A percentile compares a stretch with the other conserved stretches of the same genome.
Conservation (phyloP, 2,113 vertebrate species). For the Castor canadensis region DNA sequence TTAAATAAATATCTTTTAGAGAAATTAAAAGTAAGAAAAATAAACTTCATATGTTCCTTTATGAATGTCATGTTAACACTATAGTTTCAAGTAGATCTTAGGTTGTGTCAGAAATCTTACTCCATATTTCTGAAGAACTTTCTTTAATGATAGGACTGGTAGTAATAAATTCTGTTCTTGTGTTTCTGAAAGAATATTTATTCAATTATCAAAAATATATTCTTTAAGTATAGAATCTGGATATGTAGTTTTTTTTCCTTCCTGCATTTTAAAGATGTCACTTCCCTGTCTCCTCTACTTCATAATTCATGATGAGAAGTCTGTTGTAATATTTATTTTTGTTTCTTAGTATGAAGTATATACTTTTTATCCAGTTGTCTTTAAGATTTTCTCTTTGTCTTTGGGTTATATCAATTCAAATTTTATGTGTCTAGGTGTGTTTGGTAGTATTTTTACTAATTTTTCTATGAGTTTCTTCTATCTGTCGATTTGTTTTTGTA, state of each 20-base stretch:
- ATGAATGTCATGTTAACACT: neutral
- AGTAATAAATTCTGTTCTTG: neutral
- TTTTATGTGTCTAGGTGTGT: neutral
- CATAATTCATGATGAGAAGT: neutral
- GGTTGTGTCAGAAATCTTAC: neutral
- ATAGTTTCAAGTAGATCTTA: neutral
- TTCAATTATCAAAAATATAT: neutral
- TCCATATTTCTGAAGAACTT: neutral
- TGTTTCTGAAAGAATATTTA: neutral
- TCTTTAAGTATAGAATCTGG: neutral
- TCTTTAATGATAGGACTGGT: neutral
- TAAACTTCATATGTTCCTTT: neutral
- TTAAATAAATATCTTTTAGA: too few species aligned
- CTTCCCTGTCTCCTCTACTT: neutral
- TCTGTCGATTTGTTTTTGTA: neutral
- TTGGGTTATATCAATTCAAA: neutral
- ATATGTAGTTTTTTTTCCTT: neutral
- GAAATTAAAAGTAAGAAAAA: conserved; percentile 4
- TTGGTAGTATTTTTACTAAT: neutral
- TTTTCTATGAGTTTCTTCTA: neutral
- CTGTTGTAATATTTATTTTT: neutral
- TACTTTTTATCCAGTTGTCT: neutral
- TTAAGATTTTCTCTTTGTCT: neutral
- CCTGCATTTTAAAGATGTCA: too few species aligned
- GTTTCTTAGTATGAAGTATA: neutral